Evolutionary conservation across 2,888 invertebrate species (phyloP).

Genomic region (Stegophylla sp.): DNA sequence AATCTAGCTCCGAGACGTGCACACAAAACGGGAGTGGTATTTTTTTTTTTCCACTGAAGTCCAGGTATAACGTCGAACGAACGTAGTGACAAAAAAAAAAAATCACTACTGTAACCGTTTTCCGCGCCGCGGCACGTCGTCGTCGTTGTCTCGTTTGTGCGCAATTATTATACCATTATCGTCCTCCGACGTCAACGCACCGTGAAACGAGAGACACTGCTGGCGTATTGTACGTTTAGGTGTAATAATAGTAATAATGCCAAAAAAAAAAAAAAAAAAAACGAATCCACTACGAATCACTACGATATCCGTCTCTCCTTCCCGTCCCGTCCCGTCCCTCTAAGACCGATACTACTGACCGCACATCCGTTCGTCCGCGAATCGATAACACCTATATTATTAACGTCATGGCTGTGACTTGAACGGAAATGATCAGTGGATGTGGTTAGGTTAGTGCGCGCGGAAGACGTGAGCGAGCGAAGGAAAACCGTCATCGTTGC

Average conservation of each 20-base stretch:
- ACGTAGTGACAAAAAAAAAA: neutral
- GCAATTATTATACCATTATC: too few relatives aligned
- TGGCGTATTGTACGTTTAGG: neutral
- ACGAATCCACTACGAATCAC: neutral
- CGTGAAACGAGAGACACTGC: conserved; percentile 20
- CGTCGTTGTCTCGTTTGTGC: neutral
- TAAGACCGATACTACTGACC: neutral
- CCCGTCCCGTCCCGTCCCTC: neutral
- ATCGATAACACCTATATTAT: too few relatives aligned
- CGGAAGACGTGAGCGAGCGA: too few relatives aligned
- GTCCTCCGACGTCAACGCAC: neutral
- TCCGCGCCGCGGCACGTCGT: too few relatives aligned
- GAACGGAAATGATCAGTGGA: too few relatives aligned
- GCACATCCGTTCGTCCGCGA: too few relatives aligned
- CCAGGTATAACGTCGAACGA: too few relatives aligned
- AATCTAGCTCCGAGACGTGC: neutral
- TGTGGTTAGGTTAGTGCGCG: too few relatives aligned
- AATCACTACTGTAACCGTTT: neutral
- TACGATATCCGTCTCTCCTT: neutral
- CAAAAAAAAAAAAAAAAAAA: too few relatives aligned
- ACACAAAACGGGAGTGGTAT: neutral
- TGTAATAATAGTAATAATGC: neutral
- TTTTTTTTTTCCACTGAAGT: too few relatives aligned
- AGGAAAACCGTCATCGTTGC: too few relatives aligned
- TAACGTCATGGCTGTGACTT: too few relatives aligned